Percentiles rank a stretch among this genome's conserved stretches.
These are phyloP conservation scores for Eretmochelys imbricata DNA, from an alignment of 2,113 vertebrate genomes.

Conservation along the genomic window DNA sequence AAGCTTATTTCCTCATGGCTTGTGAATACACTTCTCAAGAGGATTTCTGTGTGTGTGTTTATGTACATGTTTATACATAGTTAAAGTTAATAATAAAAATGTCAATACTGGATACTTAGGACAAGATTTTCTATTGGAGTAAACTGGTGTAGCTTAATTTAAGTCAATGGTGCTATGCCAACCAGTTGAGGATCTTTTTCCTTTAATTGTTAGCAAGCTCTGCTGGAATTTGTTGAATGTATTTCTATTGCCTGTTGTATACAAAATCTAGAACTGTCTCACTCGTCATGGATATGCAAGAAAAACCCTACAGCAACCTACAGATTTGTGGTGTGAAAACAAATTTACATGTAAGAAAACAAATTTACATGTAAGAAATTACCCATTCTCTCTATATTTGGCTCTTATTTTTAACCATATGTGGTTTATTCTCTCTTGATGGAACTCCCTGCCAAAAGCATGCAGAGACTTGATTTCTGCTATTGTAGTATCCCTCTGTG, in stretches of 20 bases:
- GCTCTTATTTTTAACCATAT: neutral
- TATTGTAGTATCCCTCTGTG: neutral
- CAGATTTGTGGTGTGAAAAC: neutral
- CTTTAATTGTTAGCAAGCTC: neutral
- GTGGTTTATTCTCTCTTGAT: neutral
- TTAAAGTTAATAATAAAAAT: neutral
- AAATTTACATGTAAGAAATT: neutral
- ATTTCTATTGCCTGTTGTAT: neutral
- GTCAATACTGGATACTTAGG: neutral
- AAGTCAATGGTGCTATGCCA: neutral
- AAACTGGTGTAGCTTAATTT: neutral
- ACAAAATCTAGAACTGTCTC: neutral
- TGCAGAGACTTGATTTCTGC: neutral
- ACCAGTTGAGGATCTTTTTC: neutral
- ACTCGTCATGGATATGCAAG: neutral
- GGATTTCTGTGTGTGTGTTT: neutral
- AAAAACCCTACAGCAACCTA: neutral
- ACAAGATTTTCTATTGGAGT: neutral
- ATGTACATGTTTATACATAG: neutral
- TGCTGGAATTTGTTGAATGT: neutral
- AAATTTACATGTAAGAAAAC: neutral
- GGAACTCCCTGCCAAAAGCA: neutral
- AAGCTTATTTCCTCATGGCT: neutral
- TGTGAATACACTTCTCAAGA: neutral
- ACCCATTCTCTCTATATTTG: neutral